Conservation (phyloP, 23 tunicate genomes). For the Botrylloides violaceus region DNA sequence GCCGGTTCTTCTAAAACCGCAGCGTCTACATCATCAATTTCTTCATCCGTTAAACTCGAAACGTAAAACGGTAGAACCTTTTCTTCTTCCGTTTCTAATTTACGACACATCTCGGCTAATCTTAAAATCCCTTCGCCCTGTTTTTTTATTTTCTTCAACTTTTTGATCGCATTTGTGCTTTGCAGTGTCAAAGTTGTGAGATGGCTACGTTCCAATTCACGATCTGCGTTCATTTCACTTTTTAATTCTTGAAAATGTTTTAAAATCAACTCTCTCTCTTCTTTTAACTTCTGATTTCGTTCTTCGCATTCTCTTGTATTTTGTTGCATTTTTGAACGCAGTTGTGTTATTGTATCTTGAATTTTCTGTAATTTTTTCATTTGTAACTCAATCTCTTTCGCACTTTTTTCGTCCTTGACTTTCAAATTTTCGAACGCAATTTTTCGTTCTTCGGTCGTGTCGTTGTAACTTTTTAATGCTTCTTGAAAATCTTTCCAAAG, state of each 20-base stretch:
- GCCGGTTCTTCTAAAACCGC: conserved; percentile 64
- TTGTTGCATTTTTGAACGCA: conserved; percentile 81
- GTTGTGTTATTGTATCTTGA: conserved; percentile 68
- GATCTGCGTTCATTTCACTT: conserved; percentile 54
- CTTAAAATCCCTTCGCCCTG: conserved; percentile 70
- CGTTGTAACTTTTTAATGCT: conserved; percentile 87
- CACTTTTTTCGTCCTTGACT: conserved; percentile 83
- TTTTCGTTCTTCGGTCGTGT: conserved; percentile 91
- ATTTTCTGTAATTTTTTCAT: conserved; percentile 89
- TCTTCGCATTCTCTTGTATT: conserved; percentile 91
- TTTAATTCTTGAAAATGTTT: conserved; percentile 80
- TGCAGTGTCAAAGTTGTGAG: conserved; percentile 59
- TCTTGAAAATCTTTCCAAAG: conserved; percentile 93
- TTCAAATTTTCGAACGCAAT: conserved; percentile 93
- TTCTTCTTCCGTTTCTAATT: conserved; percentile 97
- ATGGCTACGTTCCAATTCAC: conserved; percentile 54
- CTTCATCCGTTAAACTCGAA: conserved; percentile 75
- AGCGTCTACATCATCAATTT: conserved; percentile 73
- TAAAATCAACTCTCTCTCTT: conserved; percentile 70
- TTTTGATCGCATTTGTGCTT: conserved; percentile 78
- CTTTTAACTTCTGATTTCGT: conserved; percentile 45
- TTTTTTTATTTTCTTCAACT: conserved; percentile 31
- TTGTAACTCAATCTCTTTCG: conserved; percentile 87
- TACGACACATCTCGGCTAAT: conserved; percentile 91
- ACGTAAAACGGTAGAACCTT: conserved; percentile 96